phyloP scores from a whole-genome alignment of 1,140 invertebrate genomes.

The Cataglyphis hispanica region DNA sequence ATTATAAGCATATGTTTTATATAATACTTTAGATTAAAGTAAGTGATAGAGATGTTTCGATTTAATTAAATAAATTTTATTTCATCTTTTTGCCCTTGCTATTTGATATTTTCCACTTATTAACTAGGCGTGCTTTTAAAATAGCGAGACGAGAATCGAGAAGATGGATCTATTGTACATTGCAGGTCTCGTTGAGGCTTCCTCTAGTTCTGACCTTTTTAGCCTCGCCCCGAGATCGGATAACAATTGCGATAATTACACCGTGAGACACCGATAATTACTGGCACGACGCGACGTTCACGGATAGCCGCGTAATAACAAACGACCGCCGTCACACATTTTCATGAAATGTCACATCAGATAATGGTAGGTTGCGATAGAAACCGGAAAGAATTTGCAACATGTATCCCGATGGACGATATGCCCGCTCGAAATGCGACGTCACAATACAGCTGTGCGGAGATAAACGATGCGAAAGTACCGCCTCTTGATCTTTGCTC shows the following conservation, averaged over 20 bases:
- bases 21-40: background rate
- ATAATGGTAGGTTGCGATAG: constrained; percentile 78
- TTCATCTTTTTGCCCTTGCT: background rate
- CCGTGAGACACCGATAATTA: constrained; percentile 83
- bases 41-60: background rate
- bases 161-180: constrained; percentile 20
- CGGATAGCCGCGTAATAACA: constrained; percentile 72
- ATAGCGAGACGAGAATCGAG: constrained; percentile 20
- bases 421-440: constrained; percentile 35
- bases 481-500: constrained; percentile 57
- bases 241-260: constrained; percentile 83
- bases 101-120: background rate
- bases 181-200: constrained; percentile 31
- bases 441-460: constrained; percentile 48
- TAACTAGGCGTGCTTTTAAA: constrained; percentile 1
- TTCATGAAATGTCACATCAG: constrained; percentile 84
- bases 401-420: constrained; percentile 21
- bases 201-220: constrained; percentile 60
- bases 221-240: constrained; percentile 70
- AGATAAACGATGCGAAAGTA: constrained; percentile 43
- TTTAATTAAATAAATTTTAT: background rate
- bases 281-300: constrained; percentile 65
- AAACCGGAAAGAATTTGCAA: constrained; percentile 61
- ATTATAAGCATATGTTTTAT: background rate
- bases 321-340: constrained; percentile 80